Conservation (phyloP, 2,113 vertebrate species). For the Euleptes europaea region DNA sequence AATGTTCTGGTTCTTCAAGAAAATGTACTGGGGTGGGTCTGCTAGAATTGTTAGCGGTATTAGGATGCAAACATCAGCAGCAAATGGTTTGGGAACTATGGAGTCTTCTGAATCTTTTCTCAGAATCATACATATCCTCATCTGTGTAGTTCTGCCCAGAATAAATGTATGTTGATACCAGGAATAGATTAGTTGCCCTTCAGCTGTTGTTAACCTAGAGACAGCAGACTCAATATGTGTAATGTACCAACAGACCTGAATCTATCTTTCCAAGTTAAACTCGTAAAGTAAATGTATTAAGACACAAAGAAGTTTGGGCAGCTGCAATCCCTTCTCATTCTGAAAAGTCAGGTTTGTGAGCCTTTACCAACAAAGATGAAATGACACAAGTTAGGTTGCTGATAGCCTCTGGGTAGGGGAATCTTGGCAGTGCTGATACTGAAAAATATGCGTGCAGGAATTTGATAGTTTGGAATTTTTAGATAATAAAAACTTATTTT, state of each 20-base stretch:
- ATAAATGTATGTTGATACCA: conserved; percentile 45
- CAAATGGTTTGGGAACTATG: not conserved
- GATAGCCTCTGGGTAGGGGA: not conserved
- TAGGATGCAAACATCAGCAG: no score
- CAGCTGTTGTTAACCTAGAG: conserved; percentile 27
- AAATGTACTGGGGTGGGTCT: not conserved
- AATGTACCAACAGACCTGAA: conserved; percentile 47
- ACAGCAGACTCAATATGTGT: conserved; percentile 51
- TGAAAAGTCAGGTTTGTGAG: conserved; percentile 61
- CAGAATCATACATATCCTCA: conserved; percentile 1
- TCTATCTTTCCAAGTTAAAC: conserved; percentile 58
- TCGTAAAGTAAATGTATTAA: conserved; percentile 56
- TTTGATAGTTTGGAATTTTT: not conserved
- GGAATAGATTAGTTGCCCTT: conserved; percentile 39
- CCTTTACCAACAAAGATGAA: conserved; percentile 36
- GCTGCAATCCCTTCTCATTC: conserved; percentile 49
- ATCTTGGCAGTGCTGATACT: not conserved
- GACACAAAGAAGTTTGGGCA: conserved; percentile 59
- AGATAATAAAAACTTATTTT: not conserved
- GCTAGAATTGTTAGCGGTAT: not conserved
- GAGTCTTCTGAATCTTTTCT: not conserved
- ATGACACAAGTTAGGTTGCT: conserved; percentile 1
- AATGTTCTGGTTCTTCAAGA: not conserved
- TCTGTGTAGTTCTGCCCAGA: conserved; percentile 17
- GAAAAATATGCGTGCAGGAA: not conserved